Evolutionary conservation across 2,797 vertebrate genomes (phyloP), one percentile per base, ranked within the genome.

Genomic region (Malurus splendens): DNA sequence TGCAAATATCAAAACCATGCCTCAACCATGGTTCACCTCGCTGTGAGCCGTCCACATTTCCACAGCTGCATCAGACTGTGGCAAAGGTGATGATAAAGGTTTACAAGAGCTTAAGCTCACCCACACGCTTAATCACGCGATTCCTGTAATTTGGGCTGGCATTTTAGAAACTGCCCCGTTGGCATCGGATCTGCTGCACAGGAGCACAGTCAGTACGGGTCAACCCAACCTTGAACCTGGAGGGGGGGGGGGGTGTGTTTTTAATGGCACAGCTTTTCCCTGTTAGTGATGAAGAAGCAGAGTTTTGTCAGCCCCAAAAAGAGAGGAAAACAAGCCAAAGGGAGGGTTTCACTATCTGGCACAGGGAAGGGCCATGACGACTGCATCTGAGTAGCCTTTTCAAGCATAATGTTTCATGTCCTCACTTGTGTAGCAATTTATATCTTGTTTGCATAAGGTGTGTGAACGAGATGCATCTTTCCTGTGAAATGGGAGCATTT

Each of bases 351-450:
- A 4, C 54, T 78, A 3, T 9, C 84, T 90, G 79, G 83, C 27
- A 14, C n/a, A 32, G 73, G 62, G 77, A 91, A 92, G 72, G 89
- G 82, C 85, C 60, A 25, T 80, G 84, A 87, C 3, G 14, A 73
- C 68, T 92, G 92, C 72, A 90, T 39, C 75, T 73, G 54, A 90
- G 79, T 66, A 74, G 28, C 33, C 81, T 93, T 90, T 81, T 74
- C 51, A 65, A 51, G 74, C 11, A 44, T 45, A 78, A 52, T 4
- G 6, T 62, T 89, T 91, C 91, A 7, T 76, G 89, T 86, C 79
- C 62, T 96, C 48, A 66, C 90, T 94, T 91, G 67, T 86, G 74
- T 39, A 84, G 74, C 54, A 90, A 89, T 93, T 95, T 94, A 77
- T 86, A 71, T 70, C 78, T 79, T 93, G 91, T 94, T 92, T 95